Evolutionary conservation across 2,888 invertebrate species (phyloP), one percentile per base, ranked within the genome.

Genomic region (Diplolepis rosae): DNA sequence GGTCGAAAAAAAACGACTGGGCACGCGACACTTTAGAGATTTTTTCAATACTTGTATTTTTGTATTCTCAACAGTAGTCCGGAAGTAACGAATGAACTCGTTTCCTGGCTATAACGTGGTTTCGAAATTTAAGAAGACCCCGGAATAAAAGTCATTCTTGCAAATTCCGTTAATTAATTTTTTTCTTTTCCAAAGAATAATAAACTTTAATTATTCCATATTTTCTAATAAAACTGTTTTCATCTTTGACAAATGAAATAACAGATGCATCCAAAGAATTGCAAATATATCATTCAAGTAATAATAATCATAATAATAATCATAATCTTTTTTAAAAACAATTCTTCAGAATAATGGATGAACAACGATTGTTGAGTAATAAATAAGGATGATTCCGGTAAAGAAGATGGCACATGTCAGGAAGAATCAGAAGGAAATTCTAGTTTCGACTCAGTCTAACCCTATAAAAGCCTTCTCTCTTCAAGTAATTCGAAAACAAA

Each of bases 331-430:
- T 42, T 22, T 22, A 13, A 56, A 35, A 56, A 50, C 22, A 18
- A 35, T 22, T 56, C 32, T 56, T 35, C 35, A 13, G 56, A 56
- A n/a, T n/a, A n/a, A 56, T 56, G 22, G 35, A 39, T 61, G 6
- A 56, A 13, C 24, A 56, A 56, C 35, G 24, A 39, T 35, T 39
- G 24, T 13, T 13, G 39, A 61, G 61, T 13, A 24, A 39, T 61
- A 39, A 39, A 61, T 61, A 61, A 61, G 61, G 61, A n/a, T 6
- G 61, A 24, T 61, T 61, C 3, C 22, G n/a, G 22, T 39, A 35
- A 15, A 61, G 35, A 61, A 61, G 61, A 61, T 13, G 61, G 61
- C 24, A 61, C 61, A 35, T 61, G 61, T 24, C 22, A 45, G 35
- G 22, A 22, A 24, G 13, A 35, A 13, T 13, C n/a, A 22, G 32